Percentiles rank a stretch among this genome's conserved stretches.
Evolutionary conservation across 1,140 invertebrate genomes (phyloP).

Genomic region (Eciton burchellii): DNA sequence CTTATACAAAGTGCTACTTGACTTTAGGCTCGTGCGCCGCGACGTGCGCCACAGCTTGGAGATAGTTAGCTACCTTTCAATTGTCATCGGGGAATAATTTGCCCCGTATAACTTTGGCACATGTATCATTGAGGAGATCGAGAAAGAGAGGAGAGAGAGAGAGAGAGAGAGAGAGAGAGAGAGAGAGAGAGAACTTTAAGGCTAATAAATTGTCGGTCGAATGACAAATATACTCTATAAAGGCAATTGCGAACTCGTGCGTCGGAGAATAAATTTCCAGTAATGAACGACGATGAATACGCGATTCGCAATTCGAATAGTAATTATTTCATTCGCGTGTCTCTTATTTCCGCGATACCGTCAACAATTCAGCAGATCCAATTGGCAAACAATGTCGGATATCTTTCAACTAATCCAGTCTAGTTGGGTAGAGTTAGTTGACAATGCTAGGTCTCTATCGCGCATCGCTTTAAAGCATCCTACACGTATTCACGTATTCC

Average conservation of each 20-base stretch:
- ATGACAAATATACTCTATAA: constrained; percentile 26
- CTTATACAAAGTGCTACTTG: constrained; percentile 35
- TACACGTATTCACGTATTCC: too few species aligned
- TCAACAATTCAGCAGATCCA: background rate
- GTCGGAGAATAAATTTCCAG: constrained; percentile 7
- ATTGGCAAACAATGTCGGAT: background rate
- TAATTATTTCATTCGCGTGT: constrained; percentile 8
- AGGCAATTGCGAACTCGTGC: background rate
- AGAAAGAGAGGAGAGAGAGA: background rate
- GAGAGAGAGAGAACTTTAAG: constrained; percentile 1
- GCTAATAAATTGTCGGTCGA: constrained; percentile 32
- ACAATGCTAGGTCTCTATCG: background rate
- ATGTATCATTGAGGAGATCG: background rate
- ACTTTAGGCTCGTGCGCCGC: constrained; percentile 31
- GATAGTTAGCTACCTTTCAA: constrained; percentile 33
- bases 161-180: background rate
- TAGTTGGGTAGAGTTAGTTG: background rate
- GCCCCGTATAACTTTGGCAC: constrained; percentile 17
- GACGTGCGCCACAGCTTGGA: too few species aligned
- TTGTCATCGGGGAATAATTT: constrained; percentile 36
- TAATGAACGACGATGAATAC: background rate
- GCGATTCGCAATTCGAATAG: background rate
- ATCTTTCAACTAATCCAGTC: background rate
- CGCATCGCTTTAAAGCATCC: background rate
- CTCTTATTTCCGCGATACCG: background rate